Percentiles rank a stretch among this genome's conserved stretches.
phyloP scores from a whole-genome alignment of 2,888 invertebrate species.

The Nomada goodeniana region DNA sequence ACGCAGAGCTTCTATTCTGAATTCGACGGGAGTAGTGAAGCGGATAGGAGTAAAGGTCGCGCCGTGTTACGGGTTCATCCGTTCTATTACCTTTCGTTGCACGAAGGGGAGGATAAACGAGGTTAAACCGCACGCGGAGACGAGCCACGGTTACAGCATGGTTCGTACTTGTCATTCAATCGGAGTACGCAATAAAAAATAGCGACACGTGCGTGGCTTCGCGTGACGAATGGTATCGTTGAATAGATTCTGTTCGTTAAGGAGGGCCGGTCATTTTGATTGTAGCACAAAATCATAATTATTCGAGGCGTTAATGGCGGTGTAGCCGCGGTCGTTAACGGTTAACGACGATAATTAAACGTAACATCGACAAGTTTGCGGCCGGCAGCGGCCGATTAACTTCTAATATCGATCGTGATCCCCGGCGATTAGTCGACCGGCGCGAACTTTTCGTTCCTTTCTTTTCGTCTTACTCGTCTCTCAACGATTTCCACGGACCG shows the following conservation, averaged over 20 bases:
- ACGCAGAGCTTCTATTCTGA: neutral
- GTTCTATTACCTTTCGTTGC: too few species aligned
- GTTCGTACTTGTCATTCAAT: neutral
- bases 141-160: neutral
- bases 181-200: neutral
- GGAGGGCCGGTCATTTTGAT: conserved; percentile 35
- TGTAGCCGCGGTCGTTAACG: conserved; percentile 49
- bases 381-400: conserved; percentile 44
- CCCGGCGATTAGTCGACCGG: conserved; percentile 24
- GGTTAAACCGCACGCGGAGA: neutral
- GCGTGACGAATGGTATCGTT: conserved; percentile 23
- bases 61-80: too few species aligned
- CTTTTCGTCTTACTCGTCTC: neutral
- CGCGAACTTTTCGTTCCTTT: conserved; percentile 5
- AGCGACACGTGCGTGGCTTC: conserved; percentile 9
- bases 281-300: conserved; percentile 47
- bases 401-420: conserved; percentile 62
- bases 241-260: conserved; percentile 19
- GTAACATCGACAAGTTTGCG: conserved; percentile 35
- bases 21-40: neutral
- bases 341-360: conserved; percentile 62
- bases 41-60: too few species aligned
- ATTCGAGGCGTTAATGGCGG: conserved; percentile 49
- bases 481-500: neutral
- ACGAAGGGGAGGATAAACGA: neutral